A percentile compares a stretch with the other conserved stretches of the same genome.
These are phyloP conservation scores for Salminus brasiliensis DNA, from an alignment of 2,113 vertebrate species.

Conservation along the genomic window DNA sequence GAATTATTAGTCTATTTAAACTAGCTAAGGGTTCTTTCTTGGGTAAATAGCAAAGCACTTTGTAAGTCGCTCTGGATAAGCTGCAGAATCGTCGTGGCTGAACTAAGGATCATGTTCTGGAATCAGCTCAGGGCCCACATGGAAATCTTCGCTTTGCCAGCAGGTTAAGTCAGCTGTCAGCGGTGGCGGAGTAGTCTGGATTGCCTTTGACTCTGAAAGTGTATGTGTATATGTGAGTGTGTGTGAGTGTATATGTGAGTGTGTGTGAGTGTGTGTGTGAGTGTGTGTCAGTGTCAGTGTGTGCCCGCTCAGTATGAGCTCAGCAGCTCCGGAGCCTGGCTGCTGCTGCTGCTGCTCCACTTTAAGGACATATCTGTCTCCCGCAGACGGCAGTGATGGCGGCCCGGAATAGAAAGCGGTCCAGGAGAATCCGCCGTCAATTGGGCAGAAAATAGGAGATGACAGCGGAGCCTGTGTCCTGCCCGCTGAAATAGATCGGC, in stretches of 20 bases:
- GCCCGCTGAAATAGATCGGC: conserved; percentile 46
- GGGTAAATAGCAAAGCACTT: too few relatives aligned
- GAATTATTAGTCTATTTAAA: too few relatives aligned
- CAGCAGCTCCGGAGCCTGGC: conserved; percentile 28
- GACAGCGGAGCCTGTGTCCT: conserved; percentile 37
- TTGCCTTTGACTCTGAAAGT: conserved; percentile 12
- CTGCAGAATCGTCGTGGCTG: conserved; percentile 15
- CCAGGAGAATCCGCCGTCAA: conserved; percentile 43
- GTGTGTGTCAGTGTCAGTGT: conserved; percentile 4
- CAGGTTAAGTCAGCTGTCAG: conserved; percentile 28
- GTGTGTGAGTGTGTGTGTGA: conserved; percentile 13
- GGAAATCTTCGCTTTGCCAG: conserved; percentile 28
- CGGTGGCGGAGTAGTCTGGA: neutral
- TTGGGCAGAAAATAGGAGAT: conserved; percentile 49
- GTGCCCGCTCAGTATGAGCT: conserved; percentile 41
- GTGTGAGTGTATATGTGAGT: conserved; percentile 8
- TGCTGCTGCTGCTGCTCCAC: conserved; percentile 21
- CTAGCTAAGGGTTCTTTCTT: too few relatives aligned
- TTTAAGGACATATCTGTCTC: conserved; percentile 48
- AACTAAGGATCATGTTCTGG: conserved; percentile 27
- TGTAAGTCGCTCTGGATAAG: too few relatives aligned
- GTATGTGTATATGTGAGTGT: neutral
- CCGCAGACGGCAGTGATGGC: conserved; percentile 40
- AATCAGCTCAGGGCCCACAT: conserved; percentile 35
- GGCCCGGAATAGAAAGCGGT: conserved; percentile 42